Base-by-base conservation (phyloP, 2,113 vertebrate species). In the Trichomycterus rosablanca region DNA sequence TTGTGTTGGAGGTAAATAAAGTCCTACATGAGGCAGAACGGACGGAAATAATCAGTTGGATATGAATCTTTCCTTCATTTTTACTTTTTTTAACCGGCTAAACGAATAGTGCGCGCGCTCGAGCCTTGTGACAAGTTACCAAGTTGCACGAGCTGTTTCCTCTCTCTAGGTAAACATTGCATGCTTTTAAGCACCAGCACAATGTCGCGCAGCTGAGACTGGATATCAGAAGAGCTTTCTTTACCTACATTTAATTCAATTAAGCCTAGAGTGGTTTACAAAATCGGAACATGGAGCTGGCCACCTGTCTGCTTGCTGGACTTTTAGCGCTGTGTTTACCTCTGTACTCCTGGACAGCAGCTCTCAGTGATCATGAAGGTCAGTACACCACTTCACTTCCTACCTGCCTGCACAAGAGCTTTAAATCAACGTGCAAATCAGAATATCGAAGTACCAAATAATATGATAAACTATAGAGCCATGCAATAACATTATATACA, bases 151-250 rank as follows among this genome's bases (percentile, higher is more conserved):
- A 6, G 22, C 2, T 2, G 11, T 56, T 34, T 19, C 8, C 15
- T 10, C 14, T 9, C 2, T 5, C 3, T 34, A 22, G 19, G 32
- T 55, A 26, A 39, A 54, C 52, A 5, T 34, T 3, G 1, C 1
- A 3, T 32, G 10, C 3, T 16, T 24, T 2, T 37, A 18, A 9
- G 14, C 19, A 6, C 3, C n/a, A 7, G 3, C 40, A 72, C 10
- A 22, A 72, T 72, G 70, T 63, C n/a, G 59, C 46, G 65, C 53
- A 67, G 72, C 68, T 74, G 72, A 74, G 48, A 64, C 49, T 35
- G 51, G 30, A 56, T n/a, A 2, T 24, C 7, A 34, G 18, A 39
- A 10, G n/a, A 49, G 39, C 52, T 46, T 63, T 28, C 44, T 16
- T 22, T 43, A n/a, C 32, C 50, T 46, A 48, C 60, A 71, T 37